phyloP scores from a whole-genome alignment of 1,140 invertebrate species.

The Drosophila elegans region DNA sequence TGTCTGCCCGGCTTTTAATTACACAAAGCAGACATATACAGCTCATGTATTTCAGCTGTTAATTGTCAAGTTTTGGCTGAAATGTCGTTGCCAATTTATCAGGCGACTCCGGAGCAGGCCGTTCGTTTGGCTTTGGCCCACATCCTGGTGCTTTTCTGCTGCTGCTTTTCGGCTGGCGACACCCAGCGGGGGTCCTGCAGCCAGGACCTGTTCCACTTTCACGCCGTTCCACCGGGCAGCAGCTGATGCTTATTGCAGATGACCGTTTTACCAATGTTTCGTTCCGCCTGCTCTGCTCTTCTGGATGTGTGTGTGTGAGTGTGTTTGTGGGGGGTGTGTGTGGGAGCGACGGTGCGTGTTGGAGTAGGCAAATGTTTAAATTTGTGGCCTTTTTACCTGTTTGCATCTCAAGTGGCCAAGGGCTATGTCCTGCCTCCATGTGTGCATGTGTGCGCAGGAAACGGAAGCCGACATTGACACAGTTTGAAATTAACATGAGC shows the following conservation, averaged over 20 bases:
- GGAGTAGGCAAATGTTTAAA: constrained; percentile 80
- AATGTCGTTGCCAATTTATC: constrained; percentile 82
- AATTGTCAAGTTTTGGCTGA: constrained; percentile 79
- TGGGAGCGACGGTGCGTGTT: constrained; percentile 69
- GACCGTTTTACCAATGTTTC: constrained; percentile 82
- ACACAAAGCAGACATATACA: constrained; percentile 44
- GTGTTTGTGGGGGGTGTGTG: constrained; percentile 14
- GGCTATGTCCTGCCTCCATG: constrained; percentile 13
- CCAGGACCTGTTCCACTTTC: constrained; percentile 37
- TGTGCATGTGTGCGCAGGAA: constrained; percentile 44
- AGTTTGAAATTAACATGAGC: constrained; percentile 74
- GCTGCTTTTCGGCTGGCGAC: constrained; percentile 3
- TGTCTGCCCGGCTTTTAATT: constrained; percentile 73
- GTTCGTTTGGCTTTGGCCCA: constrained; percentile 2
- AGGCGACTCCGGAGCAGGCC: constrained; percentile 41
- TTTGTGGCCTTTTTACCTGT: constrained; percentile 79
- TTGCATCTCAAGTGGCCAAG: constrained; percentile 78
- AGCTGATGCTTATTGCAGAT: constrained; percentile 71
- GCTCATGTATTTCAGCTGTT: constrained; percentile 59
- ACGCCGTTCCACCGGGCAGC: constrained; percentile 48
- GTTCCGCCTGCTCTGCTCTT: constrained; percentile 23
- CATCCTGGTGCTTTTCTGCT: constrained; percentile 12
- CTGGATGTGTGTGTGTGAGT: not conserved
- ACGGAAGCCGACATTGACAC: constrained; percentile 81
- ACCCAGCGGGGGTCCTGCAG: constrained; percentile 49